Conservation (phyloP, 2,797 vertebrate species). For the Aeoliscus strigatus region DNA sequence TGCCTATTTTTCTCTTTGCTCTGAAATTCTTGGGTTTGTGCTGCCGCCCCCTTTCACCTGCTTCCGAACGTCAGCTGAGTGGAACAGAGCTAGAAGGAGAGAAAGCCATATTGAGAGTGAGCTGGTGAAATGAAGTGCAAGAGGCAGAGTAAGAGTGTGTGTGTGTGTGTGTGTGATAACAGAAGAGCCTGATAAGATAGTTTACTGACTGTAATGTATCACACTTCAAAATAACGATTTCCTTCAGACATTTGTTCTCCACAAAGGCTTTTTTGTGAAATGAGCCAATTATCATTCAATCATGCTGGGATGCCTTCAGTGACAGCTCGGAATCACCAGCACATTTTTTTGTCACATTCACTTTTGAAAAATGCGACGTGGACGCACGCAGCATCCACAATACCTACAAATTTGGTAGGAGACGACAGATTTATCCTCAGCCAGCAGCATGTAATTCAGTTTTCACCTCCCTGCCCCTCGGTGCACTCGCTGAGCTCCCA, state of each 20-base stretch:
- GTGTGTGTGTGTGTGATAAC: conserved; percentile 13
- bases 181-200: conserved; percentile 10
- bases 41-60: conserved; percentile 42
- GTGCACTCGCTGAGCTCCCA: conserved; percentile 23
- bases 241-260: conserved; percentile 15
- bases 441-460: conserved; percentile 26
- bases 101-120: conserved; percentile 33
- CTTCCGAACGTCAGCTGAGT: conserved; percentile 47
- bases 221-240: conserved; percentile 5
- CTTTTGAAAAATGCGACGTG: too few species aligned
- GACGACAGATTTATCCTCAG: conserved; percentile 22
- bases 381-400: background rate
- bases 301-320: background rate
- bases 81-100: conserved; percentile 47
- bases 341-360: too few species aligned
- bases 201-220: conserved; percentile 6
- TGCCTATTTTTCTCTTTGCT: conserved; percentile 16
- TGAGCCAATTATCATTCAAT: conserved; percentile 5
- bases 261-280: conserved; percentile 11
- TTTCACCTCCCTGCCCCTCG: conserved; percentile 27
- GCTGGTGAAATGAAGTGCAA: conserved; percentile 24
- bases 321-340: background rate
- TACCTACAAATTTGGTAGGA: conserved; percentile 8
- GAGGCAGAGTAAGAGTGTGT: background rate
- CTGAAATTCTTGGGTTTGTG: conserved; percentile 39